Evolutionary conservation across 2,888 invertebrate species (phyloP).

Genomic region (Arge pagana): DNA sequence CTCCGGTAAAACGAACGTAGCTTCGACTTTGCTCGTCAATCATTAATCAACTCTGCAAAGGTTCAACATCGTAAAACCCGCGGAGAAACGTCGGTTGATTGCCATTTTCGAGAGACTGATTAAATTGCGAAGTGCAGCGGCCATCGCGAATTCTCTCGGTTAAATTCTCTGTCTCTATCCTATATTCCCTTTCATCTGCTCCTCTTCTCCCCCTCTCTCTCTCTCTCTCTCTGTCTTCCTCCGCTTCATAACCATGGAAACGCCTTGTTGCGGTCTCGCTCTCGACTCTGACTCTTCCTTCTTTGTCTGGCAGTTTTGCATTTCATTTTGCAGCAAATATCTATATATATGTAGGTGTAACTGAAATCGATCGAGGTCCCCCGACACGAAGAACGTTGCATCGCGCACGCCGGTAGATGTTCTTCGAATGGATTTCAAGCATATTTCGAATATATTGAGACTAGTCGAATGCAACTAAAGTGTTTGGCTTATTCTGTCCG

Average conservation of each 20-base stretch:
- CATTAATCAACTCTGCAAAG: no score
- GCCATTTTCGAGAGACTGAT: constrained; percentile 21
- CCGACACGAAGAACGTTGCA: no score
- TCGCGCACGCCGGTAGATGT: no score
- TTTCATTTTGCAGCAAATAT: constrained; percentile 15
- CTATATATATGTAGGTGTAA: constrained; percentile 3
- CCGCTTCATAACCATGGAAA: constrained; percentile 19
- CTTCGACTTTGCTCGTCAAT: no score
- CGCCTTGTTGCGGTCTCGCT: constrained; percentile 14
- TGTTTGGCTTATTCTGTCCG: no score
- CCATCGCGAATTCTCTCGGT: constrained; percentile 18
- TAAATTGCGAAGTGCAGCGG: constrained; percentile 19
- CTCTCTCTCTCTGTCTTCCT: constrained; percentile 1
- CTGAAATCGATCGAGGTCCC: constrained; percentile 21
- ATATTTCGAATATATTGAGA: no score
- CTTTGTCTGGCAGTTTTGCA: constrained; percentile 18
- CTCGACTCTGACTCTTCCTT: constrained; percentile 5
- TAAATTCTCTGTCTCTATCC: no score
- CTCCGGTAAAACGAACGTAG: no score
- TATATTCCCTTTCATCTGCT: constrained; percentile 1
- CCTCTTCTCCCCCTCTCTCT: constrained; percentile 8
- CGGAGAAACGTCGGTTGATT: constrained; percentile 15
- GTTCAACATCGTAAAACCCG: no score
- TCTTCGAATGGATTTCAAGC: no score
- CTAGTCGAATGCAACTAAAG: no score